A percentile compares a stretch with the other conserved stretches of the same genome.
These are phyloP conservation scores for Chironomus tentans DNA, from an alignment of 2,888 invertebrate species.

Conservation along the genomic window DNA sequence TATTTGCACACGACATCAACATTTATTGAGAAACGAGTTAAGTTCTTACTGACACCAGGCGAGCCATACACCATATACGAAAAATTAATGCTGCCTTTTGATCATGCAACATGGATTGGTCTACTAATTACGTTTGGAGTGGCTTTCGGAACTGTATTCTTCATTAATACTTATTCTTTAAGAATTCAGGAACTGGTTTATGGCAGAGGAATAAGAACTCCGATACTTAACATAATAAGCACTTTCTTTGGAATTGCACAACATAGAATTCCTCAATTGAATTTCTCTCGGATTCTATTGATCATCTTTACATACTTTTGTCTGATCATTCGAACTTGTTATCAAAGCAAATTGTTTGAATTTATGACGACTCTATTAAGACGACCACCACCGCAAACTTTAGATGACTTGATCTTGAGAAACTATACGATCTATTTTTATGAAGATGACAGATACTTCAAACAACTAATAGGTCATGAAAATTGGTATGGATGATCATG, in stretches of 20 bases:
- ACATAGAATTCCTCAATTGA: not conserved
- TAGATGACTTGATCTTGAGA: not conserved
- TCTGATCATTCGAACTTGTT: not conserved
- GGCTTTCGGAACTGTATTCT: not conserved
- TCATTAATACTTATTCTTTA: not conserved
- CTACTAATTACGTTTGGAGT: not conserved
- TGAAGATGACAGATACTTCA: no score
- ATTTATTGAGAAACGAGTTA: not conserved
- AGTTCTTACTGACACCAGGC: not conserved
- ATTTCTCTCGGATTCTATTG: not conserved
- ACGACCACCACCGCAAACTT: not conserved
- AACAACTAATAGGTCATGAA: no score
- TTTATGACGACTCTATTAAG: not conserved
- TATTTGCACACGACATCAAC: not conserved
- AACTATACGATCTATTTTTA: no score
- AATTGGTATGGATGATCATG: no score
- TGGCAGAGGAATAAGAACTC: not conserved
- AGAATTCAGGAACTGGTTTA: not conserved
- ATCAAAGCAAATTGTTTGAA: not conserved
- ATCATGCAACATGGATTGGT: not conserved
- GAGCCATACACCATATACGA: not conserved
- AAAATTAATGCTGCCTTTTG: not conserved
- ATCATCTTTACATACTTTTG: not conserved
- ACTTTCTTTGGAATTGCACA: not conserved
- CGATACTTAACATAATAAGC: not conserved